Evolutionary conservation across 2,888 invertebrate genomes (phyloP).

Genomic region (Digitonthophagus gazella): DNA sequence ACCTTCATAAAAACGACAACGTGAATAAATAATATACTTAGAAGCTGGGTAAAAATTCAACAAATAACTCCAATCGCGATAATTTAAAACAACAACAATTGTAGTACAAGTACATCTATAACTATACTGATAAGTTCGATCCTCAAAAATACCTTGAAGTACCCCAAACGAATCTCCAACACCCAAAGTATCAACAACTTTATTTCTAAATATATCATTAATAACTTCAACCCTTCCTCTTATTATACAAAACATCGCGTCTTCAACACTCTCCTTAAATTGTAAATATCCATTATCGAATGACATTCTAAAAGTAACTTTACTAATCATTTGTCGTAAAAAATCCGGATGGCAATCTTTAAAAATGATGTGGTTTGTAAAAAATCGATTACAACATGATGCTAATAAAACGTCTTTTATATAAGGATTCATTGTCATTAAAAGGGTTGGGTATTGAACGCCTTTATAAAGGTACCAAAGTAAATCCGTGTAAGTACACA

Average conservation of each 20-base stretch:
- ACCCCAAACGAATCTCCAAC: conserved; percentile 21
- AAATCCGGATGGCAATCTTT: conserved; percentile 25
- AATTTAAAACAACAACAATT: conserved; percentile 13
- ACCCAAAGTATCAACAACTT: background rate
- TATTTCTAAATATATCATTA: conserved; percentile 12
- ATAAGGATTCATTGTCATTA: conserved; percentile 14
- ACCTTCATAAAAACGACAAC: conserved; percentile 15
- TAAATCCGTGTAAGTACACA: conserved; percentile 5
- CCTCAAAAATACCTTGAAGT: conserved; percentile 19
- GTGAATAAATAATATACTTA: conserved; percentile 21
- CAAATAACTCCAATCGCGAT: conserved; percentile 22
- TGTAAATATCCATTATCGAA: conserved; percentile 22
- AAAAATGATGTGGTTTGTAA: conserved; percentile 23
- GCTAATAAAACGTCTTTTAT: conserved; percentile 19
- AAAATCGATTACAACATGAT: conserved; percentile 18
- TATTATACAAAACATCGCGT: conserved; percentile 23
- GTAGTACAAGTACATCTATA: conserved; percentile 16
- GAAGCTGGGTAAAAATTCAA: conserved; percentile 27
- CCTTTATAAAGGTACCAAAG: conserved; percentile 20
- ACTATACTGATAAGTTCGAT: conserved; percentile 17
- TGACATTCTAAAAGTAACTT: conserved; percentile 13
- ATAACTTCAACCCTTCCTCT: conserved; percentile 22
- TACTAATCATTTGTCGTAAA: conserved; percentile 20
- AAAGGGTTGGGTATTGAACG: conserved; percentile 1
- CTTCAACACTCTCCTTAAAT: conserved; percentile 16